A percentile compares a stretch with the other conserved stretches of the same genome.
phyloP scores from a whole-genome alignment of 2,888 invertebrate genomes.

The Drosophila vallismaia region DNA sequence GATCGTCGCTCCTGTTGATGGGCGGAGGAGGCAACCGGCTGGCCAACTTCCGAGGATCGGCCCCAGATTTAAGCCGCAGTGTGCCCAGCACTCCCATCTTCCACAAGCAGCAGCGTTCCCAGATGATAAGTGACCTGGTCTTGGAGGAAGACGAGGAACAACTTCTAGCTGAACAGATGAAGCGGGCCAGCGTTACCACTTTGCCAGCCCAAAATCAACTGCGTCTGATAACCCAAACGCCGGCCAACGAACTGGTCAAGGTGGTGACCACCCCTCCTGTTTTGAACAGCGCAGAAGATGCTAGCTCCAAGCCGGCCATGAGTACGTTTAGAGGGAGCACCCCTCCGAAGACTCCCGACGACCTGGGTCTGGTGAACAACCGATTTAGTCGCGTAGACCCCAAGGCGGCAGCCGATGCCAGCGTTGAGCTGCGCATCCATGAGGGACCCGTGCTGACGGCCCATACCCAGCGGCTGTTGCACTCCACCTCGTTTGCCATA shows the following conservation, averaged over 20 bases:
- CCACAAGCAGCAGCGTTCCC: slow-evolving; percentile 68
- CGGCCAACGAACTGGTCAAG: slow-evolving; percentile 63
- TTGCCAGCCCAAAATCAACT: slow-evolving; percentile 50
- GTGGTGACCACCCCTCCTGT: slow-evolving; percentile 60
- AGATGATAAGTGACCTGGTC: slow-evolving; percentile 71
- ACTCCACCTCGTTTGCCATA: slow-evolving; percentile 82
- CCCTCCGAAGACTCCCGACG: slow-evolving; percentile 51
- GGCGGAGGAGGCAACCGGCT: slow-evolving; percentile 55
- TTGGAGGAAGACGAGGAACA: slow-evolving; percentile 72
- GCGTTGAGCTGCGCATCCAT: slow-evolving; percentile 55
- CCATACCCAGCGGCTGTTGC: slow-evolving; percentile 72
- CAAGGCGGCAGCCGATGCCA: slow-evolving; percentile 18
- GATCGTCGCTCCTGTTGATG: slow-evolving; percentile 85
- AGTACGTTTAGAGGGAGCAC: slow-evolving; percentile 70
- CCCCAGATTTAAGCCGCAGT: slow-evolving; percentile 83
- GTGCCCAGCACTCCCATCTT: slow-evolving; percentile 82
- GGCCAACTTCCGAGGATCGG: slow-evolving; percentile 81
- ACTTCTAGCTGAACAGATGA: slow-evolving; percentile 46
- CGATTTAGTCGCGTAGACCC: slow-evolving; percentile 59
- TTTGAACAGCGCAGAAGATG: slow-evolving; percentile 53
- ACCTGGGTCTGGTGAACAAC: slow-evolving; percentile 64
- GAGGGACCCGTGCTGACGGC: slow-evolving; percentile 64
- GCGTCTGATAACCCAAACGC: slow-evolving; percentile 52
- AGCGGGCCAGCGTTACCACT: slow-evolving; percentile 63
- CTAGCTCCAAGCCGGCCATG: slow-evolving; percentile 57